phyloP scores from a whole-genome alignment of 2,113 vertebrate genomes.

The Psilopogon haemacephalus region DNA sequence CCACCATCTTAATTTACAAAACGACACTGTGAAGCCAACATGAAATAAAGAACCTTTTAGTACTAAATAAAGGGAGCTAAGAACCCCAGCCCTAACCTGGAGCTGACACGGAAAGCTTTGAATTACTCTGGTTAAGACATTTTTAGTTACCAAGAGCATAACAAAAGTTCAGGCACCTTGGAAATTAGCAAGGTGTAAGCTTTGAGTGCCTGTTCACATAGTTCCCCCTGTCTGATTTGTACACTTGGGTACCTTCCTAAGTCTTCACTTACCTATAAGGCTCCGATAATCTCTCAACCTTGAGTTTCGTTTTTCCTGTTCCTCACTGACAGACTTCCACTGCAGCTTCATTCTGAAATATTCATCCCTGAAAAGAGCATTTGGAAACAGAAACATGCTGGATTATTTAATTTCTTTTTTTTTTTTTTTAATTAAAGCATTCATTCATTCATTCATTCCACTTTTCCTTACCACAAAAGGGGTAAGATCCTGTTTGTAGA shows the following conservation, averaged over 20 bases:
- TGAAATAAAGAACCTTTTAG: background rate
- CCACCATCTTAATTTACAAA: background rate
- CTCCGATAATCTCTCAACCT: conserved; percentile 92
- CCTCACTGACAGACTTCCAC: conserved; percentile 96
- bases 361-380: conserved; percentile 83
- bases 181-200: background rate
- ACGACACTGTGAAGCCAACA: background rate
- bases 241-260: background rate
- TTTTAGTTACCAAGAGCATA: background rate
- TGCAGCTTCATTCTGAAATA: conserved; percentile 99
- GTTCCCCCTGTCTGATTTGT: background rate
- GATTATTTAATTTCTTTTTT: no score
- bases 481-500: background rate
- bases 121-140: background rate
- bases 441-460: background rate
- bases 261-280: conserved; percentile 86
- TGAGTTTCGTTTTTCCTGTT: conserved; percentile 94
- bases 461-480: background rate
- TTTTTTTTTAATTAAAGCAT: background rate
- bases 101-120: background rate
- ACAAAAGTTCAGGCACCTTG: background rate
- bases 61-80: background rate
- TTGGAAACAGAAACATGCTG: conserved; percentile 5
- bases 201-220: background rate
- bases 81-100: background rate